Base-by-base conservation (phyloP, 1,140 invertebrate species). In the Meloidogyne floridensis region DNA sequence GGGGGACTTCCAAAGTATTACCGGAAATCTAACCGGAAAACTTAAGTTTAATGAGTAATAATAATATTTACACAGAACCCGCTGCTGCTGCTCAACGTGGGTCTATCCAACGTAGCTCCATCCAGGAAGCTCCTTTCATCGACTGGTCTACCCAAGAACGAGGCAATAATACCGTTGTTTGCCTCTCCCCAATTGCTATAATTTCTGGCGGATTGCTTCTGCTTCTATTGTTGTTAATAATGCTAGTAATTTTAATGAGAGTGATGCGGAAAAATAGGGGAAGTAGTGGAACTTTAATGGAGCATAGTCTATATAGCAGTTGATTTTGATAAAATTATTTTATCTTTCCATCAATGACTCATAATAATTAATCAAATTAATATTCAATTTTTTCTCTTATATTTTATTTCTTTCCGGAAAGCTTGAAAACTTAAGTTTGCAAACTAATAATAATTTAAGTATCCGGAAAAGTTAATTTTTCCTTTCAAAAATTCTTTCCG, bases 101-200 rank as follows among this genome's bases (percentile, higher is more conserved):
- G 10, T 20, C 51, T 2, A 20, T 42, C 15, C 59, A 53, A 13
- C 80, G 47, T 9, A 65, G 47, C n/a, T 83, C 81, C 11, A 73
- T 74, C 51, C 32, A 83, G 47, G 65, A 83, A 18, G 82, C 47
- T 13, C 76, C 82, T 15, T 51, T 69, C n/a, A 18, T 79, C 43
- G 82, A 53, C 74, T 80, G 72, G 72, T 56, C 53, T 43, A 43
- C 42, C 18, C 15, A 18, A 6, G 53, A 71, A 84, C 65, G 74
- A 47, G 54, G 20, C 5, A 20, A 42, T 13, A 42, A 43, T 54
- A 32, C 8, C 11, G 10, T 78, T 78, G 79, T 80, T 11, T 84
- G 84, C 85, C 87, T 84, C 72, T 84, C 84, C 20, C 84, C 84
- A 13, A 72, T 74, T 20, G 84, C 84, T 51, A 54, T 84, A 42